Evolutionary conservation across 2,888 invertebrate species (phyloP), one percentile per base, ranked within the genome.

Genomic region (Acronicta leporina): DNA sequence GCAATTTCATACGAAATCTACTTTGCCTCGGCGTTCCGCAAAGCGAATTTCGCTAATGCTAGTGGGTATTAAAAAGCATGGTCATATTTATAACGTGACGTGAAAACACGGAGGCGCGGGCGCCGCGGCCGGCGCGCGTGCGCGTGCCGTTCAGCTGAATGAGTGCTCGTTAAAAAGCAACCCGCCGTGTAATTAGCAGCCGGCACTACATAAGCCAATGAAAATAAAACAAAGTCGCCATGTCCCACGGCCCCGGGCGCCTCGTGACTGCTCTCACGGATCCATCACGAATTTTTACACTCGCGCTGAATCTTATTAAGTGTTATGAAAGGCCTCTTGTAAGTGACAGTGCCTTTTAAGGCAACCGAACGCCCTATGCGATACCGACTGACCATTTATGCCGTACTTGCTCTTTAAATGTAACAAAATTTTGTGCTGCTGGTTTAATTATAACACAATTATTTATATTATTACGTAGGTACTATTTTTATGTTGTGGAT

Each of bases 281-380:
- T 88, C 87, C 91, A 91, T 92, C 93, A 92, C 93, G 92, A 91
- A 89, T 87, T 85, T 87, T 89, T 84, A 88, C 90, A 89, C 87
- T 88, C 86, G 81, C 81, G 86, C 87, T 85, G 89, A 86, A 90
- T 90, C 89, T 89, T 89, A 89, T 92, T 91, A 90, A 87, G 87
- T 88, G 86, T 91, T 92, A 92, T 92, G 92, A 92, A 92, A 92
- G 88, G 87, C 85, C 80, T 77, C 82, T 80, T 74, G 83, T 85
- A 88, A 89, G 88, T 90, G 91, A 91, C 90, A 87, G 84, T 69
- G 77, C 90, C 92, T 88, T 93, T 90, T 91, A 90, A 80, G 87
- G 89, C 69, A 73, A 77, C 72, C 57, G 76, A 81, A 69, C 80
- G 82, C 80, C 84, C 83, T 84, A 85, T 83, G 78, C 77, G 73